Evolutionary conservation across 1,140 invertebrate species (phyloP).

Genomic region (Drosophila aff.): DNA sequence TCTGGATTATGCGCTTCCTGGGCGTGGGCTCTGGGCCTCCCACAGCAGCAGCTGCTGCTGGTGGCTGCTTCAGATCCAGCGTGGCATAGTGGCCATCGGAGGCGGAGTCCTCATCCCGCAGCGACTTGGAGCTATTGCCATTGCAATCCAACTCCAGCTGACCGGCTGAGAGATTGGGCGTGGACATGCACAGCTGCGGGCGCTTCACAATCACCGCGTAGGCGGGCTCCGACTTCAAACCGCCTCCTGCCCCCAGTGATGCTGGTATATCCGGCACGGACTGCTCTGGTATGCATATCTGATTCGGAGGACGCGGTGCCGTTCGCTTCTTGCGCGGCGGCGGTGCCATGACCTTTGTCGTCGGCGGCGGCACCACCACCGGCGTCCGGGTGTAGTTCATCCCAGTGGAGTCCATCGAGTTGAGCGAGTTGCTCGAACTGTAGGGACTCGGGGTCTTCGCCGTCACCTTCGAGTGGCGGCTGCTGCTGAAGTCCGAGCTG

Average conservation of each 20-base stretch:
- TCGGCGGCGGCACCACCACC: constrained; percentile 53
- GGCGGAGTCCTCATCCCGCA: constrained; percentile 30
- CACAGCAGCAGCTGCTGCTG: neutral
- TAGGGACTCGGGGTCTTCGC: constrained; percentile 84
- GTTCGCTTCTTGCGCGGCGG: constrained; percentile 81
- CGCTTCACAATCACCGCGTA: constrained; percentile 69
- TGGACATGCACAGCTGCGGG: constrained; percentile 78
- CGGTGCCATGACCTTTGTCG: constrained; percentile 58
- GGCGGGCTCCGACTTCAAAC: constrained; percentile 45
- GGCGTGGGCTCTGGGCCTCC: constrained; percentile 73
- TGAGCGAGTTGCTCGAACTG: constrained; percentile 83
- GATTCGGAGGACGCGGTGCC: constrained; percentile 81
- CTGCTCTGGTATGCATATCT: constrained; percentile 75
- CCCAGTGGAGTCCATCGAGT: constrained; percentile 83
- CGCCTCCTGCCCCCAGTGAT: neutral
- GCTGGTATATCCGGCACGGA: constrained; percentile 52
- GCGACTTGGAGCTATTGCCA: constrained; percentile 48
- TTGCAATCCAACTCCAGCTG: constrained; percentile 51
- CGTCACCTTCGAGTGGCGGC: constrained; percentile 80
- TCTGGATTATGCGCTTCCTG: constrained; percentile 65
- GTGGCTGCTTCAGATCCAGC: constrained; percentile 49
- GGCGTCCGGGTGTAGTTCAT: constrained; percentile 78
- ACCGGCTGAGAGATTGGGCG: constrained; percentile 68
- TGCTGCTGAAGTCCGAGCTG: constrained; percentile 83
- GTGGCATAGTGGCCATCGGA: constrained; percentile 65